Evolutionary conservation across 2,888 invertebrate species (phyloP).

Genomic region (Phaonia tiefii): DNA sequence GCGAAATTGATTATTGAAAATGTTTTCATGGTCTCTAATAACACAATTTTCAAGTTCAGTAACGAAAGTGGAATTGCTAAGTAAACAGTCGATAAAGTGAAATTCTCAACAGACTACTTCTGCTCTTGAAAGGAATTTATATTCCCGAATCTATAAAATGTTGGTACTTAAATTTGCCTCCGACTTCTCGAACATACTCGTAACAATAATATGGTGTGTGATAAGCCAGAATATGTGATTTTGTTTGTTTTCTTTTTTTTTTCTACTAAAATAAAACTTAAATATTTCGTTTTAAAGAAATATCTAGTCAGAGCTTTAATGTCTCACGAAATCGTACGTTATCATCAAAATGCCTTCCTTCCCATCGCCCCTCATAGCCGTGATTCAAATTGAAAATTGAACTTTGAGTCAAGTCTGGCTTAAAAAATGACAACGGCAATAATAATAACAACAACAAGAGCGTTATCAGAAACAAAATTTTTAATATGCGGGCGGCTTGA

Average conservation of each 20-base stretch:
- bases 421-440: constrained; percentile 1
- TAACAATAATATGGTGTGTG: constrained; percentile 5
- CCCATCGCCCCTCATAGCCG: constrained; percentile 27
- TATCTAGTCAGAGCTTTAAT: constrained; percentile 14
- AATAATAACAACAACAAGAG: background rate
- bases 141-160: too few relatives aligned
- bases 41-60: constrained; percentile 61
- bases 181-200: constrained; percentile 28
- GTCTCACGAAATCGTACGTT: background rate
- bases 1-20: constrained; percentile 61
- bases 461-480: background rate
- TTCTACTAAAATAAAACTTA: too few relatives aligned
- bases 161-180: too few relatives aligned
- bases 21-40: constrained; percentile 61
- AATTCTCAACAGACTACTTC: background rate
- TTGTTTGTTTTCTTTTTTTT: too few relatives aligned
- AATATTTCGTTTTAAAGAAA: background rate
- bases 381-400: constrained; percentile 43
- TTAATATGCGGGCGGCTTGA: constrained; percentile 56
- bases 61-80: constrained; percentile 59
- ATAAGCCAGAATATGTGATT: constrained; percentile 8
- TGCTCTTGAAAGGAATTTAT: too few relatives aligned
- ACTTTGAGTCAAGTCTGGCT: constrained; percentile 59
- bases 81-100: constrained; percentile 50
- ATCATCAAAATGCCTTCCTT: constrained; percentile 36